phyloP scores from a whole-genome alignment of 1,140 invertebrate species.

The Drosophila lacertosa region DNA sequence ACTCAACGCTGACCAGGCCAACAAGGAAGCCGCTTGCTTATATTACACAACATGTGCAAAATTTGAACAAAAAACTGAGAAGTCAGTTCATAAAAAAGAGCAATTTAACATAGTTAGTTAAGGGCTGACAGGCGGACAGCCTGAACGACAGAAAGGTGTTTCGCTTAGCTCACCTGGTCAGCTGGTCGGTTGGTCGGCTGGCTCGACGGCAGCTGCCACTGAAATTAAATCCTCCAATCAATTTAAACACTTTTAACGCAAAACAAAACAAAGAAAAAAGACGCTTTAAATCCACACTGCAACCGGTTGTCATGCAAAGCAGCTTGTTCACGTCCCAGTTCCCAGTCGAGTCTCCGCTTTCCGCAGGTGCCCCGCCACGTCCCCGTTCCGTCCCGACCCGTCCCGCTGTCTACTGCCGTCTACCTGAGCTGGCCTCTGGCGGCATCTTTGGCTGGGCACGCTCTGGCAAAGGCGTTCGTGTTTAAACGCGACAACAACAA shows the following conservation, averaged over 20 bases:
- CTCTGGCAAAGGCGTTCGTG: slow-evolving; percentile 41
- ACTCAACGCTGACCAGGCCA: slow-evolving; percentile 2
- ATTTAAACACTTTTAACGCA: slow-evolving; percentile 60
- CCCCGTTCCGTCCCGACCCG: not conserved
- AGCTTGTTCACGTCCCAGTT: slow-evolving; percentile 47
- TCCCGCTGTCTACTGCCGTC: slow-evolving; percentile 5
- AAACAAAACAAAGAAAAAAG: slow-evolving; percentile 22
- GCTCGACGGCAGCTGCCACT: slow-evolving; percentile 67
- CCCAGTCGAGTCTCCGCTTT: slow-evolving; percentile 10
- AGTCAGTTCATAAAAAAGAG: slow-evolving; percentile 11
- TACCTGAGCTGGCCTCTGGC: slow-evolving; percentile 27
- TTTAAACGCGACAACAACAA: slow-evolving; percentile 47
- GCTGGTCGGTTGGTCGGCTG: slow-evolving; percentile 16
- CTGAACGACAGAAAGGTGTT: slow-evolving; percentile 52
- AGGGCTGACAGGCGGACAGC: slow-evolving; percentile 25
- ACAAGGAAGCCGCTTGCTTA: slow-evolving; percentile 23
- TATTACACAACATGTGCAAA: slow-evolving; percentile 59
- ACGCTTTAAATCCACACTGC: slow-evolving; percentile 59
- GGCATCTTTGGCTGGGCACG: slow-evolving; percentile 42
- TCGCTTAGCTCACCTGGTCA: slow-evolving; percentile 34
- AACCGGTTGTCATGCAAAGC: slow-evolving; percentile 80
- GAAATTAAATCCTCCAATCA: slow-evolving; percentile 81
- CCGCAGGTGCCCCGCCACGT: not conserved
- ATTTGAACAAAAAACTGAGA: not conserved
- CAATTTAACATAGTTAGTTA: slow-evolving; percentile 59